phyloP scores from a whole-genome alignment of 30 jellyfish, hydroid and myxozoan genomes.

The Cassiopea andromeda region DNA sequence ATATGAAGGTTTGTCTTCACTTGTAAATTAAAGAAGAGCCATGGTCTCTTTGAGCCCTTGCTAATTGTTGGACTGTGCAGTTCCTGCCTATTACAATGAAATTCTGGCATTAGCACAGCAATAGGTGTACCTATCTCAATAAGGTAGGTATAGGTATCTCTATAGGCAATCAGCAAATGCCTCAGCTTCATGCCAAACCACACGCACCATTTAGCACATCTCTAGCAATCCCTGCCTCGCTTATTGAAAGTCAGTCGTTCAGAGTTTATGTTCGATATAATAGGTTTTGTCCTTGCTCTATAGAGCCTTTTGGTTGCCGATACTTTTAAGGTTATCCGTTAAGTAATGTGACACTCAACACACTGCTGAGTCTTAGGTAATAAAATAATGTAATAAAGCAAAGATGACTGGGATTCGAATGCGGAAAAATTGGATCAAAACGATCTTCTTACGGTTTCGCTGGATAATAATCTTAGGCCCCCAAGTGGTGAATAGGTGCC shows the following conservation, averaged over 20 bases:
- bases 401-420: constrained; percentile 56
- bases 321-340: constrained; percentile 27
- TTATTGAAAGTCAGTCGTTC: background rate
- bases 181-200: background rate
- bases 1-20: no score
- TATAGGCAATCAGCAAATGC: no score
- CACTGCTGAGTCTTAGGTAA: constrained; percentile 6
- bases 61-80: no score
- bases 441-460: constrained; percentile 66
- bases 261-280: background rate
- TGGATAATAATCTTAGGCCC: constrained; percentile 74
- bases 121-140: no score
- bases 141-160: no score
- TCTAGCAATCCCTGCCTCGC: background rate
- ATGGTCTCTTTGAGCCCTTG: no score
- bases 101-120: no score
- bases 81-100: no score
- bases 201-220: background rate
- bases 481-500: constrained; percentile 78
- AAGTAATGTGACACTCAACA: constrained; percentile 54
- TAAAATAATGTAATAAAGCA: constrained; percentile 30
- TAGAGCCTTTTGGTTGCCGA: constrained; percentile 3
- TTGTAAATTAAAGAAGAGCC: no score
- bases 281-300: background rate
- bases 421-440: constrained; percentile 64